Evolutionary conservation across 2,888 invertebrate species (phyloP), one percentile per base, ranked within the genome.

Genomic region (Elysia crispata): DNA sequence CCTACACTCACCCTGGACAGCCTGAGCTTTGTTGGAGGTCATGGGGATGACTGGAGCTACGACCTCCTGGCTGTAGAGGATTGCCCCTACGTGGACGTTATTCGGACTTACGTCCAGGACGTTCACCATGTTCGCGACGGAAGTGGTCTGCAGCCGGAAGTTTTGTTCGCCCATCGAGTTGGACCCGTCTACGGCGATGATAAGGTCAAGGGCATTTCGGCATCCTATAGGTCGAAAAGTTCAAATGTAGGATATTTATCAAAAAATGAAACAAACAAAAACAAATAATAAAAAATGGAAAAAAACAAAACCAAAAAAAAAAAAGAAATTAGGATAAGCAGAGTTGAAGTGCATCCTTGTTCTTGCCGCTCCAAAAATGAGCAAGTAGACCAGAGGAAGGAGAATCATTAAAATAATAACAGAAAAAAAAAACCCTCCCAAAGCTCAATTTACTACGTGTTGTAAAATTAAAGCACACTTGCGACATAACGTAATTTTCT

Each of bases 81-180:
- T 41, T 6, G 77, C 18, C 13, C 81, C 81, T 6, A 77, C 69
- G 49, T 60, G 77, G 23, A 77, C 54, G 23, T 81, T 67, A 15
- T 31, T 49, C 0, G 66, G 67, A 20, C 69, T 74, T 60, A 81
- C 41, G 30, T 66, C 49, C 57, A 81, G 23, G 0, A 28, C 28
- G 11, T 31, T 18, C 18, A 81, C 23, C 30, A 77, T 15, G 41
- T 49, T 74, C 28, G 25, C 18, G 23, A 81, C 3, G 6, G 81
- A 31, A 1, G 41, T 49, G 54, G 15, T 57, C 62, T 74, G 66
- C 30, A 0, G 30, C 5, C 41, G 20, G 33, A 81, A 81, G 69
- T 77, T 75, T 1, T n/a, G 20, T 1, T n/a, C n/a, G 6, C 66
- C 62, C 67, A 81, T 74, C n/a, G 77, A 77, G 81, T 81, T 81